Conservation (phyloP, 2,888 invertebrate species). For the Crossocerus cetratus region DNA sequence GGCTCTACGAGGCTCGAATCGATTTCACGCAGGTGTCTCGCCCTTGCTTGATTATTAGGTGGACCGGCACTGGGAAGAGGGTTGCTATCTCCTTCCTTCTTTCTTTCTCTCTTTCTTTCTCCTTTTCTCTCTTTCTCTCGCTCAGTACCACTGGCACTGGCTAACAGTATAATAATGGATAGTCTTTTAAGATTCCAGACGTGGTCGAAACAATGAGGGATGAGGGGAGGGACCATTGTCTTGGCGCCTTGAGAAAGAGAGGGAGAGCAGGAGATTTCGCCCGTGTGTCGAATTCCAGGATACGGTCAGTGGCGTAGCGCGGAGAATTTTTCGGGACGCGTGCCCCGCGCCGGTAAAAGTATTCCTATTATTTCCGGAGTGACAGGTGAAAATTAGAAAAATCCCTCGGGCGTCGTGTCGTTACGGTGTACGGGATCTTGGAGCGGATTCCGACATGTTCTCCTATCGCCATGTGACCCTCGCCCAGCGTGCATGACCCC, state of each 20-base stretch:
- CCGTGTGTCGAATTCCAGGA: conserved; percentile 51
- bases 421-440: no score
- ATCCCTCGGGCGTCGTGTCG: no score
- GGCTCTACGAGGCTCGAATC: conserved; percentile 27
- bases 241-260: conserved; percentile 51
- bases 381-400: not conserved
- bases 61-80: conserved; percentile 53
- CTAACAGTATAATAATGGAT: conserved; percentile 54
- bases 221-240: conserved; percentile 63
- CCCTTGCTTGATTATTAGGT: conserved; percentile 69
- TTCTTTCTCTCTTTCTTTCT: no score
- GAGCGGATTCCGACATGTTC: no score
- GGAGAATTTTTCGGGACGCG: not conserved
- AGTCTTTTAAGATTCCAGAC: conserved; percentile 62
- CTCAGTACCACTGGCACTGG: conserved; percentile 17
- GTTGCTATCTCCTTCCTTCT: conserved; percentile 19
- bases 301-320: conserved; percentile 39
- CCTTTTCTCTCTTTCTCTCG: no score
- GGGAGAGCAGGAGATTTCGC: conserved; percentile 16
- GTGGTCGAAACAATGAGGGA: conserved; percentile 65
- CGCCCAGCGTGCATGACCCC: no score
- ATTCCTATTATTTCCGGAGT: not conserved
- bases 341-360: not conserved
- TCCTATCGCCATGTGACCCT: no score
- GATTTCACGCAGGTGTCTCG: conserved; percentile 58